phyloP scores from a whole-genome alignment of 2,888 invertebrate species.

The Drosophila buzzatii region DNA sequence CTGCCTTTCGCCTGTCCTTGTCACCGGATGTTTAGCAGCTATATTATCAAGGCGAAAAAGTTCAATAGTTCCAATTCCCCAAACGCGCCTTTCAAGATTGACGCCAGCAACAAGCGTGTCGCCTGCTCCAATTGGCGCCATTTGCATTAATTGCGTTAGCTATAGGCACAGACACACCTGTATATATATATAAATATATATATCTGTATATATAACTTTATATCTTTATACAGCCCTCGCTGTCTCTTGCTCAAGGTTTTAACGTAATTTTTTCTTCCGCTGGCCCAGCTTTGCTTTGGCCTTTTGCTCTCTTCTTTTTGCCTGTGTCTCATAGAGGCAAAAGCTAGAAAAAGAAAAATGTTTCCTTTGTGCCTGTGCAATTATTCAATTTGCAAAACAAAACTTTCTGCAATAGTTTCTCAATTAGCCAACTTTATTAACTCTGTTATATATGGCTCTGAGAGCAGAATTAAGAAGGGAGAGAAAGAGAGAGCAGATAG shows the following conservation, averaged over 20 bases:
- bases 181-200: conserved; percentile 5
- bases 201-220: background rate
- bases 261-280: background rate
- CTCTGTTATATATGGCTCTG: background rate
- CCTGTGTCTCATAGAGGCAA: too few species aligned
- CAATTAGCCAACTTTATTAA: conserved; percentile 1
- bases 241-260: background rate
- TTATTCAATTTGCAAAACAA: background rate
- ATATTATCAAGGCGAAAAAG: conserved; percentile 61
- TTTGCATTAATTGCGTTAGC: conserved; percentile 59
- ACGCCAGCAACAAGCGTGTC: conserved; percentile 20
- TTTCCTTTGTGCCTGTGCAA: background rate
- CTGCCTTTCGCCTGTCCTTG: background rate
- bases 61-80: conserved; percentile 58
- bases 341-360: background rate
- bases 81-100: conserved; percentile 48
- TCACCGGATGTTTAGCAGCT: conserved; percentile 37
- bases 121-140: conserved; percentile 40
- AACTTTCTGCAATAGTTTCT: background rate
- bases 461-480: too few species aligned
- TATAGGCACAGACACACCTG: background rate
- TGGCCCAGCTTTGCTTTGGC: background rate
- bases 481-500: too few species aligned
- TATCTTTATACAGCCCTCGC: background rate
- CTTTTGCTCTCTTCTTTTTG: too few species aligned